These are phyloP conservation scores for Procavia capensis DNA, from an alignment of 2,113 vertebrate species.

Conservation along the genomic window DNA sequence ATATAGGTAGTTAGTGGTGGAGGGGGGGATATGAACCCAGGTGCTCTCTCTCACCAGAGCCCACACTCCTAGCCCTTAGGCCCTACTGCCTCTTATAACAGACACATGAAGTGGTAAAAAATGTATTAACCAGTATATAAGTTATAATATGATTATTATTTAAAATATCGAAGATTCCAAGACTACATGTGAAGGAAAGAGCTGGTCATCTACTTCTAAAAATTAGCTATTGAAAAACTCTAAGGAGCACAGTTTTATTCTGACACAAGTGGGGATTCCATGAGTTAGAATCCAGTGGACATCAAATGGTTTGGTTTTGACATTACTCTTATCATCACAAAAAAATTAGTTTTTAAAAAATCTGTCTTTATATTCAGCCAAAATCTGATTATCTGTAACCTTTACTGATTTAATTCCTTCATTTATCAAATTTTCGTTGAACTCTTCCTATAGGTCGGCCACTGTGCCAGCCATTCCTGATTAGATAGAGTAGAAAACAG, in stretches of 20 bases:
- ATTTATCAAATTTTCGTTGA: not conserved
- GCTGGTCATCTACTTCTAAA: not conserved
- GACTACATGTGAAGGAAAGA: not conserved
- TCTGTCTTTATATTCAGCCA: slow-evolving; percentile 13
- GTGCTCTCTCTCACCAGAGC: not conserved
- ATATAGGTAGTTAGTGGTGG: not conserved
- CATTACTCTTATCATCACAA: not conserved
- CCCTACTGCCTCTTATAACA: not conserved
- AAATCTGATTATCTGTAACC: slow-evolving; percentile 20
- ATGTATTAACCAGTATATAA: not conserved
- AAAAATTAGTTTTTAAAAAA: not conserved
- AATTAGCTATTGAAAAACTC: not conserved
- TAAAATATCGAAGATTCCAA: not conserved
- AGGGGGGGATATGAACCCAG: not conserved
- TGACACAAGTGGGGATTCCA: not conserved
- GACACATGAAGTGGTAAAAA: not conserved
- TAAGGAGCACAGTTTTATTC: not conserved
- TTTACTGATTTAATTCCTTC: not conserved
- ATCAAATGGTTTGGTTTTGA: not conserved
- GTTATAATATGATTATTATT: not conserved
- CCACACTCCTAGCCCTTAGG: not conserved
- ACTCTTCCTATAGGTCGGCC: not conserved
- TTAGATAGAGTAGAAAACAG: not conserved
- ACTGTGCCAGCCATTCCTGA: not conserved
- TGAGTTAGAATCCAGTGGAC: not conserved